Evolutionary conservation across 30 jellyfish, hydroid and myxozoan genomes (phyloP).

Genomic region (Pelagia noctiluca): DNA sequence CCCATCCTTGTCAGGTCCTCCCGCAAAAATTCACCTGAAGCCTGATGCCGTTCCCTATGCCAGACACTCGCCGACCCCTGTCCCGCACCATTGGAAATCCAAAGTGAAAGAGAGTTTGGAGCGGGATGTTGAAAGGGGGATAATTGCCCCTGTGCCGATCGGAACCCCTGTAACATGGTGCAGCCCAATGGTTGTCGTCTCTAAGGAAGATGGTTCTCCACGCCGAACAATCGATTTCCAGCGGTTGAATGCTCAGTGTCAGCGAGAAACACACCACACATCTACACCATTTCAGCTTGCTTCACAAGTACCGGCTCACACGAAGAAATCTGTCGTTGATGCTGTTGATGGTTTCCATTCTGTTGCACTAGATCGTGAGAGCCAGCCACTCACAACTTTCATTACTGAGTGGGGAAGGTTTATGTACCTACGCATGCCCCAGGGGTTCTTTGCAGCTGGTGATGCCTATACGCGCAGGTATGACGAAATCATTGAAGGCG

Average conservation of each 20-base stretch:
- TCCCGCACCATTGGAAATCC: constrained; percentile 21
- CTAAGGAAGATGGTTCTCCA: constrained; percentile 56
- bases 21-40: constrained; percentile 14
- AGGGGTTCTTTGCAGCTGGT: constrained; percentile 51
- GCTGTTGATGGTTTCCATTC: no score
- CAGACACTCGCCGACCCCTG: constrained; percentile 43
- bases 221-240: constrained; percentile 64
- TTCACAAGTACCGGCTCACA: neutral
- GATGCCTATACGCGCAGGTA: constrained; percentile 46
- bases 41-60: constrained; percentile 38
- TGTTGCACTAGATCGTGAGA: constrained; percentile 27
- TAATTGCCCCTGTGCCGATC: constrained; percentile 58
- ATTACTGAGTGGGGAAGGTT: constrained; percentile 24
- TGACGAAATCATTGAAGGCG: constrained; percentile 42
- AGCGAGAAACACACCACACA: constrained; percentile 68
- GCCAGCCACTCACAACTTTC: constrained; percentile 12
- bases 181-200: constrained; percentile 55
- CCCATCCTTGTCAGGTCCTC: neutral
- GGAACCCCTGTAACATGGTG: constrained; percentile 67
- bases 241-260: constrained; percentile 16
- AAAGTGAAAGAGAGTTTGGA: constrained; percentile 68
- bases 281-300: constrained; percentile 54
- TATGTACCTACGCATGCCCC: constrained; percentile 13
- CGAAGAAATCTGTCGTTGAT: no score
- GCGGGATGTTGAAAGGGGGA: constrained; percentile 44